phyloP scores from a whole-genome alignment of 2,888 invertebrate species.

The Lysandra bellargus region DNA sequence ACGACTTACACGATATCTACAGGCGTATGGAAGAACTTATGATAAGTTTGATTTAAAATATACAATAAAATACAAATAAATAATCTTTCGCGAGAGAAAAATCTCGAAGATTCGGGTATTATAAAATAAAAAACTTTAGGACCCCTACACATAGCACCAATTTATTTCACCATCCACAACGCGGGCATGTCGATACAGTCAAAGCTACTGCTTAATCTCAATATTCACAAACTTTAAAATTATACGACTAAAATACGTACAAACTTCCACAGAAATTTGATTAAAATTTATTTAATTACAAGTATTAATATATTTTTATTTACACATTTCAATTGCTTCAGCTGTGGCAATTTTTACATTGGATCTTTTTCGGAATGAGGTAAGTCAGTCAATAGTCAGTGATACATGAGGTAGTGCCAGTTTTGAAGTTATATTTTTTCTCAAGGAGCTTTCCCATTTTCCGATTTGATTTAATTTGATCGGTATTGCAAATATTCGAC shows the following conservation, averaged over 20 bases:
- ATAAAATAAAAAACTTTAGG: slow-evolving; percentile 41
- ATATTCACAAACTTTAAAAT: slow-evolving; percentile 24
- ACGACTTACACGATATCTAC: slow-evolving; percentile 68
- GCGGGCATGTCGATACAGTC: neutral
- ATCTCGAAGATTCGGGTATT: slow-evolving; percentile 34
- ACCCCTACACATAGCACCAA: slow-evolving; percentile 60
- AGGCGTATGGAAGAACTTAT: slow-evolving; percentile 67
- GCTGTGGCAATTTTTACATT: neutral
- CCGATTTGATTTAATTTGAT: neutral
- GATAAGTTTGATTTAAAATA: slow-evolving; percentile 62
- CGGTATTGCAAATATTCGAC: neutral
- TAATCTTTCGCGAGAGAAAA: slow-evolving; percentile 72
- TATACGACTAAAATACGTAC: slow-evolving; percentile 2
- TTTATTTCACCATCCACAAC: slow-evolving; percentile 33
- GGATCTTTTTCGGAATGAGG: neutral
- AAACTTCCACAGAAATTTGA: neutral
- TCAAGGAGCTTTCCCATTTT: neutral
- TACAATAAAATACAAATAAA: slow-evolving; percentile 77
- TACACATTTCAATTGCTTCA: neutral
- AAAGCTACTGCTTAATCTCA: slow-evolving; percentile 26
- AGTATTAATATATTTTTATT: neutral
- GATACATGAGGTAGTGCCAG: too few relatives aligned
- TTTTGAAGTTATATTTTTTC: neutral
- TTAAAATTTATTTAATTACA: neutral
- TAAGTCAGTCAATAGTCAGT: neutral